Evolutionary conservation across 2,113 vertebrate genomes (phyloP).

Genomic region (Illadopsis cleaveri): DNA sequence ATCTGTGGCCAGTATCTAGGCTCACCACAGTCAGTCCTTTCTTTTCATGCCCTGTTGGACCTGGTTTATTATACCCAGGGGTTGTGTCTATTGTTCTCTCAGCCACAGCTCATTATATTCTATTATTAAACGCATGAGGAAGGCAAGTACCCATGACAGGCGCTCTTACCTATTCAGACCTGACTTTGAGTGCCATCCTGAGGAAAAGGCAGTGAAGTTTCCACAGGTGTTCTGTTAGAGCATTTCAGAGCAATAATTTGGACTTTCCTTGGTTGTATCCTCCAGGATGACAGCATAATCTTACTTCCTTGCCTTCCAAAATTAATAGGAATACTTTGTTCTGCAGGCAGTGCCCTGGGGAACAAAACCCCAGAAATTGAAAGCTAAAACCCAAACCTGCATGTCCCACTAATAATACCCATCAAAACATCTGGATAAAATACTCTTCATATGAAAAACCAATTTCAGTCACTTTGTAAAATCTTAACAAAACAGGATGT

Average conservation of each 20-base stretch:
- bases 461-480: not conserved
- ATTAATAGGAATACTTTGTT: not conserved
- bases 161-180: not conserved
- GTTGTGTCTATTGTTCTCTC: not conserved
- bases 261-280: not conserved
- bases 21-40: not conserved
- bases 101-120: not conserved
- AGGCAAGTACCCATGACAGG: not conserved
- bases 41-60: not conserved
- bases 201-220: not conserved
- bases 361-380: not conserved
- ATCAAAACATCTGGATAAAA: not conserved
- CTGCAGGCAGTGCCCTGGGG: not conserved
- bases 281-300: not conserved
- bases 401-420: not conserved
- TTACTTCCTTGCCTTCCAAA: not conserved
- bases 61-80: not conserved
- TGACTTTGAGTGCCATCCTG: not conserved
- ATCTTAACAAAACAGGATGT: not conserved
- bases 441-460: not conserved
- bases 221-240: not conserved
- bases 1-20: not conserved
- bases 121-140: not conserved
- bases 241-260: not conserved
- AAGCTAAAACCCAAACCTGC: not conserved